Conservation (phyloP, 1,140 invertebrate species). For the Drosophila sechellia region DNA sequence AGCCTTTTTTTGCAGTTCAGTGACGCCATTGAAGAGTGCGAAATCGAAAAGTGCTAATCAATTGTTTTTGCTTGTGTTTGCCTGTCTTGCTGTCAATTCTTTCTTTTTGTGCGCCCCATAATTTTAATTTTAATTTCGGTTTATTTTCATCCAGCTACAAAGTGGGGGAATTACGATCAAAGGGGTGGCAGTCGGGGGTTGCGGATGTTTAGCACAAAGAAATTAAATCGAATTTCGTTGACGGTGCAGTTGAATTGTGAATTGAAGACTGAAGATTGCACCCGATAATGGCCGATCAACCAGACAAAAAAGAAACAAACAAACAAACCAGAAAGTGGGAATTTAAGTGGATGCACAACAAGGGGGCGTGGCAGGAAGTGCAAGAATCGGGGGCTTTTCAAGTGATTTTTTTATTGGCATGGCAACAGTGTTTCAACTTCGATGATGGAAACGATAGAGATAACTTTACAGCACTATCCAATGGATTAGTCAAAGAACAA, state of each 20-base stretch:
- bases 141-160: conserved; percentile 52
- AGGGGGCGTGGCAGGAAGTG: conserved; percentile 16
- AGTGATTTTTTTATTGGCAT: not conserved
- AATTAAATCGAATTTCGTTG: conserved; percentile 31
- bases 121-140: conserved; percentile 48
- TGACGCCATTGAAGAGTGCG: conserved; percentile 43
- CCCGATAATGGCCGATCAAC: conserved; percentile 31
- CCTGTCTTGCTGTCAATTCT: not conserved
- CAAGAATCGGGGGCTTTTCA: not conserved
- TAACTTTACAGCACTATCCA: no score
- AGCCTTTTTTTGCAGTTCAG: conserved; percentile 51
- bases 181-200: not conserved
- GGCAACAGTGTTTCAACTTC: not conserved
- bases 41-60: conserved; percentile 63
- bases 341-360: conserved; percentile 12
- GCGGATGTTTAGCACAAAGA: conserved; percentile 22
- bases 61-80: conserved; percentile 47
- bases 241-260: conserved; percentile 35
- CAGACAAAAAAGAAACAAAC: conserved; percentile 7
- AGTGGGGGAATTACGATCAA: conserved; percentile 20
- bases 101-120: conserved; percentile 6
- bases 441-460: no score
- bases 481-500: no score
- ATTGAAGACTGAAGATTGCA: conserved; percentile 28
- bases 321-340: conserved; percentile 6